phyloP scores from a whole-genome alignment of 2,888 invertebrate species.

The Ectemnius continuus region DNA sequence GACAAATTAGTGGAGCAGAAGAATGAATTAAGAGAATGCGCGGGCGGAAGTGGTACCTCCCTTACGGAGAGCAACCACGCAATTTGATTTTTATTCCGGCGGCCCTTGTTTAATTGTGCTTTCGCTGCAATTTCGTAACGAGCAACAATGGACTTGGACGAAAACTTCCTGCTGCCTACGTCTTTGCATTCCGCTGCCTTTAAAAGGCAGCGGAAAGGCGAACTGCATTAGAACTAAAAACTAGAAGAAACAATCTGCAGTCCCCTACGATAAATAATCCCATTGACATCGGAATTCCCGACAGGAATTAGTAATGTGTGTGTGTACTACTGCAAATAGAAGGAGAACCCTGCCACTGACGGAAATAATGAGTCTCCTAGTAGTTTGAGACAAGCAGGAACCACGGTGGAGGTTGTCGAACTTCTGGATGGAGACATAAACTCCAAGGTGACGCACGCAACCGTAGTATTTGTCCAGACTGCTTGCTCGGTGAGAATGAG shows the following conservation, averaged over 20 bases:
- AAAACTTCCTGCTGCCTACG: too few relatives aligned
- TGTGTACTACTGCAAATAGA: slow-evolving; percentile 26
- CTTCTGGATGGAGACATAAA: slow-evolving; percentile 16
- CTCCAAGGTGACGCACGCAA: slow-evolving; percentile 17
- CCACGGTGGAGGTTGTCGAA: slow-evolving; percentile 38
- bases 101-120: slow-evolving; percentile 11
- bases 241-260: background rate
- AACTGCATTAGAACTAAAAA: too few relatives aligned
- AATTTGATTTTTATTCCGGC: slow-evolving; percentile 21
- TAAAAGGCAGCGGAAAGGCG: too few relatives aligned
- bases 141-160: too few relatives aligned
- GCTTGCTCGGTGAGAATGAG: background rate
- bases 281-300: slow-evolving; percentile 14
- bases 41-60: slow-evolving; percentile 5
- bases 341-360: slow-evolving; percentile 10
- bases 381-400: slow-evolving; percentile 11
- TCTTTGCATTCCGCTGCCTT: too few relatives aligned
- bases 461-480: slow-evolving; percentile 15
- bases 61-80: slow-evolving; percentile 25
- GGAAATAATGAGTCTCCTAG: slow-evolving; percentile 30
- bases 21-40: slow-evolving; percentile 24
- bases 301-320: slow-evolving; percentile 43
- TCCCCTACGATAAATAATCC: slow-evolving; percentile 10
- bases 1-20: slow-evolving; percentile 51
- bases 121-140: background rate